Percentiles rank a stretch among this genome's conserved stretches.
phyloP scores from a whole-genome alignment of 2,888 invertebrate species.

The Polyommatus icarus region DNA sequence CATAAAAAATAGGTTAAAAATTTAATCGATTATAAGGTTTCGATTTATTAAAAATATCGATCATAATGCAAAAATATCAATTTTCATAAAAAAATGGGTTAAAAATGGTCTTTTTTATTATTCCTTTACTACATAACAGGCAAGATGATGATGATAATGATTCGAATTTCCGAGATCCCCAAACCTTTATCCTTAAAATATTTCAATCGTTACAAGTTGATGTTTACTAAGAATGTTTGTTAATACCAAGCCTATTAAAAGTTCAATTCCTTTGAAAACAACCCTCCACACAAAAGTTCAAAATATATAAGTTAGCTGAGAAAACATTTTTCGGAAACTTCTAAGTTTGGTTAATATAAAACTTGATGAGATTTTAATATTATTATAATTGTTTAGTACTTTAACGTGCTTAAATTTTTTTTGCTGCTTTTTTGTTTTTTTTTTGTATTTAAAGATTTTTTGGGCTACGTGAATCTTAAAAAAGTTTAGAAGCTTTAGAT shows the following conservation, averaged over 20 bases:
- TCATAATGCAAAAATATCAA: too few relatives aligned
- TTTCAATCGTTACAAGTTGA: constrained; percentile 1
- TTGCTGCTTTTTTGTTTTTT: background rate
- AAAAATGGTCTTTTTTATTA: too few relatives aligned
- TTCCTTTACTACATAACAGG: too few relatives aligned
- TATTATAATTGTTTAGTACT: background rate
- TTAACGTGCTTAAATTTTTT: background rate
- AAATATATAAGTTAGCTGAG: constrained; percentile 6
- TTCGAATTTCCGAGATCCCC: background rate
- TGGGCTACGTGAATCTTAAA: background rate
- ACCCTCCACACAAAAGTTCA: constrained; percentile 10
- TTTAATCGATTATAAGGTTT: too few relatives aligned
- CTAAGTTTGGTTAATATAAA: constrained; percentile 3
- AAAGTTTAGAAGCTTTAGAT: background rate
- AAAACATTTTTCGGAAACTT: constrained; percentile 2
- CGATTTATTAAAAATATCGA: too few relatives aligned
- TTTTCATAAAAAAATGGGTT: too few relatives aligned
- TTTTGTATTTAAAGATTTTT: background rate
- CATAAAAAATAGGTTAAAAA: too few relatives aligned
- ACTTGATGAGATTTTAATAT: background rate
- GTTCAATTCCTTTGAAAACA: constrained; percentile 25
- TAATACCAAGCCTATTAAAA: constrained; percentile 20
- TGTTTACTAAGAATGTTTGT: constrained; percentile 3
- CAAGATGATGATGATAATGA: background rate
- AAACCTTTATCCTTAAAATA: background rate